These are phyloP conservation scores for Zaprionus nigranus DNA, from an alignment of 1,140 invertebrate genomes.

Conservation along the genomic window DNA sequence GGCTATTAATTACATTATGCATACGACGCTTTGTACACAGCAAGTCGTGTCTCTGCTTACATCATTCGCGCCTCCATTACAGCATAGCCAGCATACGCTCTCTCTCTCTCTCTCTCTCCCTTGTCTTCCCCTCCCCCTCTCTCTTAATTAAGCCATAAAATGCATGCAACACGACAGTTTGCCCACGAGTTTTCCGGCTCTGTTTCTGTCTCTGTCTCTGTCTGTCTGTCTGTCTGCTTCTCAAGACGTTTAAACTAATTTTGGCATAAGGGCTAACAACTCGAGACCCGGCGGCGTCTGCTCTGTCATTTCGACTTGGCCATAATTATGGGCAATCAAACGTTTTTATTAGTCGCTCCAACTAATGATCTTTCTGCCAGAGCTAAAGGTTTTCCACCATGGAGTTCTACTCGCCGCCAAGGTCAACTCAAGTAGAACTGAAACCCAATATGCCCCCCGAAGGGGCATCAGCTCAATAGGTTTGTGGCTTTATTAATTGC, in stretches of 20 bases:
- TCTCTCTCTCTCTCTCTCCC: too few relatives aligned
- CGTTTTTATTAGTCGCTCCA: slow-evolving; percentile 68
- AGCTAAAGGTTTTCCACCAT: background rate
- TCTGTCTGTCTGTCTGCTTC: background rate
- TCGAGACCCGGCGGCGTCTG: slow-evolving; percentile 28
- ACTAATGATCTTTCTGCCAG: slow-evolving; percentile 69
- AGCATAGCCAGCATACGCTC: background rate
- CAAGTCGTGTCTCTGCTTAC: slow-evolving; percentile 2
- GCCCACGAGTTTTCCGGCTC: slow-evolving; percentile 22
- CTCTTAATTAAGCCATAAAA: slow-evolving; percentile 47
- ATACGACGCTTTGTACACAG: slow-evolving; percentile 59
- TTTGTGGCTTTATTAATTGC: slow-evolving; percentile 63
- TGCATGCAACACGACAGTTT: slow-evolving; percentile 45
- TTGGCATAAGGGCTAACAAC: slow-evolving; percentile 43
- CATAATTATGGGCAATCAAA: slow-evolving; percentile 76
- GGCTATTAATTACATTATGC: slow-evolving; percentile 76
- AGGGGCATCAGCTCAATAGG: background rate
- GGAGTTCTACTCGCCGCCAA: slow-evolving; percentile 32
- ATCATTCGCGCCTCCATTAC: slow-evolving; percentile 13
- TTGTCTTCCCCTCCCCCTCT: background rate
- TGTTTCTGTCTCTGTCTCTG: background rate
- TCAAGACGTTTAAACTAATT: slow-evolving; percentile 48
- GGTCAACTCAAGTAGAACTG: slow-evolving; percentile 43
- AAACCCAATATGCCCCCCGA: background rate
- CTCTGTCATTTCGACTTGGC: slow-evolving; percentile 42